A percentile compares a stretch with the other conserved stretches of the same genome.
phyloP scores from a whole-genome alignment of 2,888 invertebrate genomes.

The Cantharis rustica region DNA sequence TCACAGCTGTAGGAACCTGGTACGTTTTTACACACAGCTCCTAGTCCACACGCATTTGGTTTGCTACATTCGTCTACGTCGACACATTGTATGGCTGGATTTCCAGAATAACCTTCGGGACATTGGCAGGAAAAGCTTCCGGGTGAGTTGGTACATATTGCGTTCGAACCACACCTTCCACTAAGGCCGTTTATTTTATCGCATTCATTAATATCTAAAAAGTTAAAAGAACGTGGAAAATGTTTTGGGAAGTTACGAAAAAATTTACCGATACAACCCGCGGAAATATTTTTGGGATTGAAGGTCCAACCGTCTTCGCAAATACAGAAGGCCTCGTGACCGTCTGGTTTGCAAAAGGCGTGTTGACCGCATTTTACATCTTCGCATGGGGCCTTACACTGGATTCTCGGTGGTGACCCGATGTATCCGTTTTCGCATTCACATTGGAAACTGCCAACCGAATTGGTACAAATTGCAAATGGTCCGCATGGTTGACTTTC shows the following conservation, averaged over 20 bases:
- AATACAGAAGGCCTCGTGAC: slow-evolving; percentile 87
- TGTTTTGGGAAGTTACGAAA: not conserved
- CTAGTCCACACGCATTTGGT: slow-evolving; percentile 75
- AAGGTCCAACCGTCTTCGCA: slow-evolving; percentile 94
- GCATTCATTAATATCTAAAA: slow-evolving; percentile 87
- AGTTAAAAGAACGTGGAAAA: slow-evolving; percentile 2
- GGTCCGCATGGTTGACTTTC: slow-evolving; percentile 70
- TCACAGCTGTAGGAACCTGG: slow-evolving; percentile 79
- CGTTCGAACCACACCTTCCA: slow-evolving; percentile 83
- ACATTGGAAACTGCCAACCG: slow-evolving; percentile 79
- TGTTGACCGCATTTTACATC: slow-evolving; percentile 88
- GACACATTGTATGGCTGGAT: slow-evolving; percentile 78
- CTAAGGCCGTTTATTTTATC: slow-evolving; percentile 75
- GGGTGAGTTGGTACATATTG: slow-evolving; percentile 78
- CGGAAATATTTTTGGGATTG: slow-evolving; percentile 84
- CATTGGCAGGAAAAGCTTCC: slow-evolving; percentile 84
- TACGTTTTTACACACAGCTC: slow-evolving; percentile 79
- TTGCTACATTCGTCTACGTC: slow-evolving; percentile 84
- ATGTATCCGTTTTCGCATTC: slow-evolving; percentile 82
- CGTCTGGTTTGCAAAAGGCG: slow-evolving; percentile 87
- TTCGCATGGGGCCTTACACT: slow-evolving; percentile 89
- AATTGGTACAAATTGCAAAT: slow-evolving; percentile 78
- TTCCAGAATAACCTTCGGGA: slow-evolving; percentile 83
- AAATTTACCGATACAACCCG: slow-evolving; percentile 76
- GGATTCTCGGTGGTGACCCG: slow-evolving; percentile 78